Evolutionary conservation across 2,113 vertebrate genomes (phyloP), one percentile per base, ranked within the genome.

Genomic region (Phocoena sinus): DNA sequence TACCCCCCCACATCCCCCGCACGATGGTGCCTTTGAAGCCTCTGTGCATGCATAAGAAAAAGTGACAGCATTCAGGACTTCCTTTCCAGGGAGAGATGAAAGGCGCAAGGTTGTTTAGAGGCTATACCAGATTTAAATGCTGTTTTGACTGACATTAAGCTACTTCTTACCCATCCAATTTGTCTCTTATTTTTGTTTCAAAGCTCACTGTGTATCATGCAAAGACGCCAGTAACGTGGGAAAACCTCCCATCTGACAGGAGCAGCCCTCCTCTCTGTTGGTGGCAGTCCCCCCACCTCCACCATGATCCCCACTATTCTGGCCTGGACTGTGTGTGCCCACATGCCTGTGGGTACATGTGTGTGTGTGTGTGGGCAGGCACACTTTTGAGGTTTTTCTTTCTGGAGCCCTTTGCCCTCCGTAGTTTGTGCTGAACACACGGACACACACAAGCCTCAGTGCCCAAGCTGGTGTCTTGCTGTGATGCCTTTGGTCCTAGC

Each of bases 151-250:
- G 47, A 21, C 47, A 41, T 62, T 93, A 36, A 53, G 47, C 47
- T 41, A 17, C 71, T 91, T 74, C 53, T 62, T 41, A 79, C 38
- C 73, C 65, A 47, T 28, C 31, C 41, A 60, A 15, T 3, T 41
- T 2, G 17, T 5, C 89, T 93, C 73, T 95, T 77, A 65, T 87
- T 86, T 82, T 93, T 82, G 80, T 74, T 87, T 87, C 44, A 38
- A 26, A 77, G 74, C 53, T 76, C 83, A 84, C 89, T 77, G 70
- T 33, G 12, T 25, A 38, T 65, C 17, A 12, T 38, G n/a, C 33
- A 53, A 38, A 71, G 56, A 73, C 31, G 63, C 53, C 70, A 79
- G 21, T n/a, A 65, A 28, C 47, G 38, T 82, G 67, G 88, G 36
- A 74, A 63, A 13, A 36, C 28, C 56, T 65, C 47, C 60, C 3